Evolutionary conservation across 2,888 invertebrate genomes (phyloP), one percentile per base, ranked within the genome.

Genomic region (Microctonus brassicae): DNA sequence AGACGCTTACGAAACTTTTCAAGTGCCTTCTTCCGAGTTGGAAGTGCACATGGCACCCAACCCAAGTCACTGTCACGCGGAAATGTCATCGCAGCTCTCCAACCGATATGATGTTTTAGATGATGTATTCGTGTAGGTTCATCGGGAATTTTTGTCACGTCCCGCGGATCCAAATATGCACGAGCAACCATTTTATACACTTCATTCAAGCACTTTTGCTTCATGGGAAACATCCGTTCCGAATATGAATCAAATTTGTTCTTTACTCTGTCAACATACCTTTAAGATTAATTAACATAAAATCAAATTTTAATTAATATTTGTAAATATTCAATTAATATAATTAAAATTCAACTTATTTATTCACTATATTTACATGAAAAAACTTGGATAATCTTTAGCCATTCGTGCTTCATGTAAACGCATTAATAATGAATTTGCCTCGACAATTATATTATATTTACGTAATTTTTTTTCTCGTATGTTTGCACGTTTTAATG

Each of bases 131-230:
- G 80, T 1, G 61, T 70, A 13, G 69, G 55, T 7, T 66, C 72
- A 26, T 73, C 73, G 1, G 69, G 22, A 0, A 81, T 34, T 3
- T 62, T 61, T 4, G 73, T 75, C 13, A 90, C 76, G 68, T 89
- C 83, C 22, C 89, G 88, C 7, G 88, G 72, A 47, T 89, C 88
- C 34, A 88, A 84, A 77, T 89, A 88, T 0, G 85, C 86, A 74
- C 83, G 84, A 1, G 88, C 87, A 9, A 88, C 84, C 72, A 87
- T 83, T n/a, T 83, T 83, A 75, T 88, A 89, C n/a, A 90, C 75
- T 2, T 80, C 78, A 3, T 82, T 67, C 33, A 89, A 72, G 74
- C 88, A 90, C 9, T 78, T 75, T 22, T 86, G 80, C 42, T 88
- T 87, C 36, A 84, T 71, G 0, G 89, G 89, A 11, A 90, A 85